Evolutionary conservation across 1,140 invertebrate species (phyloP).

Genomic region (Trichonephila clavipes): DNA sequence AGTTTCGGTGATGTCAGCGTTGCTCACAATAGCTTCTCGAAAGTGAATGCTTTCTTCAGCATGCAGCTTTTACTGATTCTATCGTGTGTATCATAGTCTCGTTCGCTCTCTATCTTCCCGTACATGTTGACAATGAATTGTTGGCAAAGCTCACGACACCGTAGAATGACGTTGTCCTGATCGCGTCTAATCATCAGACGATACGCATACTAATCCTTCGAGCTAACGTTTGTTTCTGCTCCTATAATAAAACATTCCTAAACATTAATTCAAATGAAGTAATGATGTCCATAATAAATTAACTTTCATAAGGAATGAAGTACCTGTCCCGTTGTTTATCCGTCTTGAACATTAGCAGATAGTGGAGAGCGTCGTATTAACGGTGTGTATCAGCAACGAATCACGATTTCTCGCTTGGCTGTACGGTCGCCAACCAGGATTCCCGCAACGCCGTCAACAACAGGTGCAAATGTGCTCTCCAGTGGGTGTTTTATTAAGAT

Average conservation of each 20-base stretch:
- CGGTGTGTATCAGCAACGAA: conserved; percentile 78
- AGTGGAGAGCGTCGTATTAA: conserved; percentile 74
- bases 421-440: too few relatives aligned
- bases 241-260: neutral
- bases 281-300: neutral
- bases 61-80: conserved; percentile 63
- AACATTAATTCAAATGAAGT: neutral
- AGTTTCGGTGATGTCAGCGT: neutral
- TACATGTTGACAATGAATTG: conserved; percentile 77
- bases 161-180: conserved; percentile 77
- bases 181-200: conserved; percentile 22
- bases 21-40: conserved; percentile 26
- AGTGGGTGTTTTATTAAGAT: conserved; percentile 79
- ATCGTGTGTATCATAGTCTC: neutral
- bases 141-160: conserved; percentile 76
- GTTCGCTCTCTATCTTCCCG: too few relatives aligned
- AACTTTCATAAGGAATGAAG: too few relatives aligned
- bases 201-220: neutral
- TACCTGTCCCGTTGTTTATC: conserved; percentile 57
- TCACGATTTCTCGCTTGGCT: conserved; percentile 76
- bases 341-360: conserved; percentile 77
- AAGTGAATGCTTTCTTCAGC: conserved; percentile 67
- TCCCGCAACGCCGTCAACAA: conserved; percentile 78
- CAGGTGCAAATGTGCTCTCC: conserved; percentile 80
- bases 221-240: neutral